A percentile compares a stretch with the other conserved stretches of the same genome.
phyloP scores from a whole-genome alignment of 2,888 invertebrate genomes.

The Ophion slaviceki region DNA sequence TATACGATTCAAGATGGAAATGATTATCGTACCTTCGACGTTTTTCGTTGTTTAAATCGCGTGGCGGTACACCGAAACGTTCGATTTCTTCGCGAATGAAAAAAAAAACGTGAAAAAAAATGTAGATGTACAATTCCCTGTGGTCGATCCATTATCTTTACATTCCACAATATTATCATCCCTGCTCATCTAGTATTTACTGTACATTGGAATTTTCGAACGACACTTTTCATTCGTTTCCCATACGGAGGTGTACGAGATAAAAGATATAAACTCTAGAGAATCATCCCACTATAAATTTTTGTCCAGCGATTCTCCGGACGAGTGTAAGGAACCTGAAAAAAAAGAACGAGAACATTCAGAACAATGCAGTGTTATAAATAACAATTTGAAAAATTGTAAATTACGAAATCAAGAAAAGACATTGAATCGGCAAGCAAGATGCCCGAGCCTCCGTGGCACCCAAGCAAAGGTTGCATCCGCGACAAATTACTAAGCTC shows the following conservation, averaged over 20 bases:
- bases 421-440: neutral
- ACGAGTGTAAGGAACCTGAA: constrained; percentile 82
- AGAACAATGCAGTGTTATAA: neutral
- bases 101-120: constrained; percentile 30
- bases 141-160: constrained; percentile 22
- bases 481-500: neutral
- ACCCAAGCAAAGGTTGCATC: neutral
- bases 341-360: constrained; percentile 40
- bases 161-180: constrained; percentile 55
- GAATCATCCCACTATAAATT: constrained; percentile 79
- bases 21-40: constrained; percentile 37
- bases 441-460: neutral
- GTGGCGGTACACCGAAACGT: constrained; percentile 19
- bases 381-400: neutral
- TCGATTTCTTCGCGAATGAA: constrained; percentile 12
- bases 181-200: constrained; percentile 59
- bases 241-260: constrained; percentile 45
- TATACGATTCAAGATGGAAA: constrained; percentile 36
- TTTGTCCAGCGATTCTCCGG: constrained; percentile 82
- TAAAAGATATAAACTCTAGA: constrained; percentile 74
- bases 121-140: constrained; percentile 43
- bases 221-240: constrained; percentile 50
- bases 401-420: neutral
- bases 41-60: constrained; percentile 23
- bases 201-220: constrained; percentile 68